Evolutionary conservation across 2,797 vertebrate species (phyloP), one percentile per base, ranked within the genome.

Genomic region (Sylvilagus floridanus): DNA sequence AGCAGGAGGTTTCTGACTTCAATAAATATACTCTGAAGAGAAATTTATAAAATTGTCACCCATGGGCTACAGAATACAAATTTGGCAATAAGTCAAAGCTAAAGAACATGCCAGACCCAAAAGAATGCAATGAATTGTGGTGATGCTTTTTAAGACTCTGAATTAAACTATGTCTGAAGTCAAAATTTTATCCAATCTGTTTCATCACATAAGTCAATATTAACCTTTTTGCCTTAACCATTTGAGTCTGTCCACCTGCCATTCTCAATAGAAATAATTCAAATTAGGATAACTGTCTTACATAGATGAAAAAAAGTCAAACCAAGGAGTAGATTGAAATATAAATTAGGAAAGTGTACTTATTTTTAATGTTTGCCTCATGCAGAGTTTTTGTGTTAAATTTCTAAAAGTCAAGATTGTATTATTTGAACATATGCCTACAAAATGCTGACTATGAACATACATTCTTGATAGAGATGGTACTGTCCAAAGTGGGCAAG

Each of bases 341-440:
- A 32, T 57, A 60, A 57, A 69, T 73, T 21, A 63, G 7, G 16
- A 52, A 91, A 32, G 3, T 86, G 52, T 88, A 30, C 26, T 47
- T 60, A 13, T 32, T 85, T 92, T 75, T 52, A 30, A 52, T 68
- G 14, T 73, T 89, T 79, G 1, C 9, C 4, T 9, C 66, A 50
- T 35, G 5, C 52, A 66, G 7, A 75, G n/a, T 0, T 16, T 65
- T 35, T 13, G 2, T 69, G 7, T 81, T 76, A 86, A 88, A 35
- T 71, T 81, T 66, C 60, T 65, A 69, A 88, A 75, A 57, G 52
- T 92, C 26, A 86, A 83, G 65, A 30, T 65, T 32, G 24, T 24
- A 62, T 84, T 50, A 57, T 54, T 83, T 96, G 35, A 63, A 68
- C 21, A 89, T 77, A 68, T 69, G 21, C 75, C 47, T 84, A 93